These are phyloP conservation scores for Calcarius lapponicus DNA, from an alignment of 2,797 vertebrate genomes.

Conservation along the genomic window DNA sequence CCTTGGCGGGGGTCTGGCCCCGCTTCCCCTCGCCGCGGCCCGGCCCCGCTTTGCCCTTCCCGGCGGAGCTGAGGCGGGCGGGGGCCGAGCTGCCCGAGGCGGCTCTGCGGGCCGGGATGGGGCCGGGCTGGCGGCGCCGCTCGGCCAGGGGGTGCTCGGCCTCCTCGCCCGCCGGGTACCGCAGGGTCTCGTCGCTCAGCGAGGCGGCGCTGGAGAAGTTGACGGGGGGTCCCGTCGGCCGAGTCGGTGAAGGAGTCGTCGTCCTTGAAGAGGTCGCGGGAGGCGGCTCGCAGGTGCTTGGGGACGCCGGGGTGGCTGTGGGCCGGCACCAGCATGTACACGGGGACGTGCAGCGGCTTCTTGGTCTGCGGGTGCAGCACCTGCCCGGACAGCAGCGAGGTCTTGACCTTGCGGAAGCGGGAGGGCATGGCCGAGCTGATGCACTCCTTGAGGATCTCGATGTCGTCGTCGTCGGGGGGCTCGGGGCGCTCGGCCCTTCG, in stretches of 20 bases:
- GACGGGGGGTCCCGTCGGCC: conserved; percentile 88
- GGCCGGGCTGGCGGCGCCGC: not conserved
- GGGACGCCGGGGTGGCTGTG: conserved; percentile 77
- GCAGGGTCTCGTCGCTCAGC: conserved; percentile 92
- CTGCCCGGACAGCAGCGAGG: conserved; percentile 85
- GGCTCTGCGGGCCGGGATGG: not conserved
- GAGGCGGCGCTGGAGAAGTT: conserved; percentile 94
- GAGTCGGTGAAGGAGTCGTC: conserved; percentile 92
- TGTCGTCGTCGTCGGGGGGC: conserved; percentile 87
- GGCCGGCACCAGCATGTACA: conserved; percentile 94
- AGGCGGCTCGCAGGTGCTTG: conserved; percentile 47
- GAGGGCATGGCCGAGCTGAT: conserved; percentile 95
- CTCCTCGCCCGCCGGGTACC: conserved; percentile 80
- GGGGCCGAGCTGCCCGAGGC: conserved; percentile 23
- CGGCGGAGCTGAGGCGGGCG: not conserved
- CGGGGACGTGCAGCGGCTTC: conserved; percentile 85
- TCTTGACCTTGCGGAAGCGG: conserved; percentile 89
- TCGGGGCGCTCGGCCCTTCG: conserved; percentile 58
- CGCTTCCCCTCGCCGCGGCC: not conserved
- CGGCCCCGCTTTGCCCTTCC: not conserved
- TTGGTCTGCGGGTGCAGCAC: conserved; percentile 81
- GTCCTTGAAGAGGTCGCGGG: conserved; percentile 81
- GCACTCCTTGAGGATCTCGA: conserved; percentile 95
- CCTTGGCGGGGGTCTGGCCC: not conserved
- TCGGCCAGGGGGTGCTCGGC: conserved; percentile 67